phyloP scores from a whole-genome alignment of 2,113 vertebrate species.

The Vireo altiloquus region DNA sequence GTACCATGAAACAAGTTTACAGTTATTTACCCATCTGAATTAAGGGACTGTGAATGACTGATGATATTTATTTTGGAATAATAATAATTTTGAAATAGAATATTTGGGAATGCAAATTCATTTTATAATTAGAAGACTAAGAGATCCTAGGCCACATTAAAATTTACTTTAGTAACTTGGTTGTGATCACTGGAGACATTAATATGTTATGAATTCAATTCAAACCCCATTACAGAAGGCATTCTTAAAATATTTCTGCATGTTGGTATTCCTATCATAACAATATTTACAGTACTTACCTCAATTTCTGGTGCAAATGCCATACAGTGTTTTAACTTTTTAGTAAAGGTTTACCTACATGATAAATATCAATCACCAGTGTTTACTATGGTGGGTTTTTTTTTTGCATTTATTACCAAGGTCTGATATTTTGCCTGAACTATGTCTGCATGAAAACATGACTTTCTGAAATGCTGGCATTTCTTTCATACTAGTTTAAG shows the following conservation, averaged over 20 bases:
- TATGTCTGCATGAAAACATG: not conserved
- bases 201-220: not conserved
- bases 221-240: not conserved
- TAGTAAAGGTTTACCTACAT: not conserved
- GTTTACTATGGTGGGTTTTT: not conserved
- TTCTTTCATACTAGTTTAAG: not conserved
- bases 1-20: not conserved
- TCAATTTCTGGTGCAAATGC: not conserved
- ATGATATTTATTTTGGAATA: conserved; percentile 11
- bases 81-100: no score
- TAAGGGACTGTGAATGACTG: not conserved
- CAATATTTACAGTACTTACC: not conserved
- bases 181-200: not conserved
- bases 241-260: not conserved
- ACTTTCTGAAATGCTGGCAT: not conserved
- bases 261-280: not conserved
- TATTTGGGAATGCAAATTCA: not conserved
- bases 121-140: not conserved
- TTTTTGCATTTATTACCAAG: not conserved
- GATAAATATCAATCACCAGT: not conserved
- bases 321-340: not conserved
- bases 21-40: not conserved
- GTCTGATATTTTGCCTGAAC: not conserved
- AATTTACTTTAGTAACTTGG: not conserved
- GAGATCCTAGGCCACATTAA: not conserved